Evolutionary conservation across 1,140 invertebrate genomes (phyloP).

Genomic region (Wiebesia pumilae): DNA sequence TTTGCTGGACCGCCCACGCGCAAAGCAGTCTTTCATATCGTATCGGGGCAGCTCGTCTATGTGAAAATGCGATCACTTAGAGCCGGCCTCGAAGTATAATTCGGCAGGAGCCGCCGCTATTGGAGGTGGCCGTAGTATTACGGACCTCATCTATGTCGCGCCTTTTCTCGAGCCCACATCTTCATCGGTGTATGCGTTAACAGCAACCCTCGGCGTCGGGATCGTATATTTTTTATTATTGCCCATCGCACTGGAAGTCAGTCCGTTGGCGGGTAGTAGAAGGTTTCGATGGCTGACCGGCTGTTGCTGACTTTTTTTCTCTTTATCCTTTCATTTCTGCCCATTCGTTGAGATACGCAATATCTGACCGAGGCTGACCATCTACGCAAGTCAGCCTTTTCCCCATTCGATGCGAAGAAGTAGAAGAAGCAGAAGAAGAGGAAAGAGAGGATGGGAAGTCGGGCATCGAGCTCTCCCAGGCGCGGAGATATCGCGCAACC

Average conservation of each 20-base stretch:
- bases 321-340: neutral
- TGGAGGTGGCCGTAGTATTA: slow-evolving; percentile 52
- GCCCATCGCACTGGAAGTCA: slow-evolving; percentile 55
- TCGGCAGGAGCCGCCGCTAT: slow-evolving; percentile 51
- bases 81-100: slow-evolving; percentile 71
- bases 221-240: slow-evolving; percentile 74
- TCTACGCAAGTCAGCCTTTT: neutral
- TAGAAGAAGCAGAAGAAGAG: neutral
- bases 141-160: slow-evolving; percentile 51
- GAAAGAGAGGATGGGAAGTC: neutral
- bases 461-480: slow-evolving; percentile 43
- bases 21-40: slow-evolving; percentile 67
- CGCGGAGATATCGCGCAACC: slow-evolving; percentile 59
- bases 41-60: slow-evolving; percentile 72
- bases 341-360: neutral
- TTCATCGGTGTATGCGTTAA: slow-evolving; percentile 43
- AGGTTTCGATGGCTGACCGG: slow-evolving; percentile 72
- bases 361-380: neutral
- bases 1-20: slow-evolving; percentile 43
- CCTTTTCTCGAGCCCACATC: slow-evolving; percentile 47
- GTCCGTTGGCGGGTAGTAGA: slow-evolving; percentile 51
- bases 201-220: slow-evolving; percentile 47
- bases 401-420: neutral
- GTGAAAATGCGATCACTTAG: slow-evolving; percentile 75
- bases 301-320: neutral